A percentile compares a stretch with the other conserved stretches of the same genome.
These are phyloP conservation scores for Dione vanillae DNA, from an alignment of 2,888 invertebrate genomes.

Conservation along the genomic window DNA sequence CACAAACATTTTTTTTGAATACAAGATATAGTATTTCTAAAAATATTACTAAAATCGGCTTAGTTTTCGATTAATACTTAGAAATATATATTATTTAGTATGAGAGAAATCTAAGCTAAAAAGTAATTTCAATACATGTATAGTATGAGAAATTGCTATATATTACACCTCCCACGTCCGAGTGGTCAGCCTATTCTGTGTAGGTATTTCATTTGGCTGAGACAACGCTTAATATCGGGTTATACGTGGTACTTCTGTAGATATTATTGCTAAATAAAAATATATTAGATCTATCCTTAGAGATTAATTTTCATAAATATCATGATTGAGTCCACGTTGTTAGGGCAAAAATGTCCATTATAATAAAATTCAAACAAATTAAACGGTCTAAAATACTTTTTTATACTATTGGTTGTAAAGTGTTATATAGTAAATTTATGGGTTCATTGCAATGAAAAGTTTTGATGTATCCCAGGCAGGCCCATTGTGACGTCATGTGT, in stretches of 20 bases:
- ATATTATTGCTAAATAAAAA: too few relatives aligned
- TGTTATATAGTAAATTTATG: too few relatives aligned
- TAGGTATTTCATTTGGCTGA: background rate
- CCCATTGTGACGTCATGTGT: too few relatives aligned
- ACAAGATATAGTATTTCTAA: background rate
- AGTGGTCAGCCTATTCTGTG: background rate
- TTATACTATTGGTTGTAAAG: too few relatives aligned
- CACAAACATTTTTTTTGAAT: background rate
- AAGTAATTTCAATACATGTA: background rate
- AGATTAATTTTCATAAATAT: too few relatives aligned
- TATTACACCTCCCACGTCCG: background rate
- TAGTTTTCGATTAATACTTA: background rate
- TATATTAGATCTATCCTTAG: too few relatives aligned
- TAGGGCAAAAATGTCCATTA: too few relatives aligned
- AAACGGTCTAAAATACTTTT: too few relatives aligned
- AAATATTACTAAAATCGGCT: background rate
- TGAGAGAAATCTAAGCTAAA: background rate
- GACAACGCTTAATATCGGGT: background rate
- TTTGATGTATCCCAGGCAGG: too few relatives aligned
- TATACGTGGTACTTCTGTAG: background rate
- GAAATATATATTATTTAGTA: background rate
- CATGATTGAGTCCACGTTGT: too few relatives aligned
- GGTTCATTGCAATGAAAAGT: too few relatives aligned
- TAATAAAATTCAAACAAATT: too few relatives aligned
- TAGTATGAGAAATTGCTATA: background rate